phyloP scores from a whole-genome alignment of 2,888 invertebrate species.

The Cactoblastis cactorum region DNA sequence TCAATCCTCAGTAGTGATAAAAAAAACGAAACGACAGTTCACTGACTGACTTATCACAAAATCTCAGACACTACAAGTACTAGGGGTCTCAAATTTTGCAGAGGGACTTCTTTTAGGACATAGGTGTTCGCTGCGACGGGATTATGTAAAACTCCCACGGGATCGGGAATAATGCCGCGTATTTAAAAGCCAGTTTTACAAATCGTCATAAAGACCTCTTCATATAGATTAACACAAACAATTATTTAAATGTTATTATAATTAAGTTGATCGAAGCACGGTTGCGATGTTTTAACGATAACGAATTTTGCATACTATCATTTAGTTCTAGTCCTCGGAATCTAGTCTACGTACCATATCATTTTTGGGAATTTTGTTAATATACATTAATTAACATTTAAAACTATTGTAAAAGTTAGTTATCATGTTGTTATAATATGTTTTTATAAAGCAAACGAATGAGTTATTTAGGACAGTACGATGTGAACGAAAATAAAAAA shows the following conservation, averaged over 20 bases:
- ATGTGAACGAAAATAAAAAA: slow-evolving; percentile 74
- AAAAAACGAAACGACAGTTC: no score
- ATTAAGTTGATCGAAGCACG: slow-evolving; percentile 4
- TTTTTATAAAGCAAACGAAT: slow-evolving; percentile 74
- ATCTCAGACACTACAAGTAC: no score
- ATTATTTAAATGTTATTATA: slow-evolving; percentile 1
- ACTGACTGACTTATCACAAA: no score
- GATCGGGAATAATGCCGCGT: no score
- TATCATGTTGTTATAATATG: slow-evolving; percentile 76
- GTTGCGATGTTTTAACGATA: slow-evolving; percentile 8
- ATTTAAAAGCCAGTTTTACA: no score
- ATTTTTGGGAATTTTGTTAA: slow-evolving; percentile 69
- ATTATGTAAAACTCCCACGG: no score
- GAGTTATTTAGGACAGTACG: slow-evolving; percentile 71
- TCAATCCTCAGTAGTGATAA: no score
- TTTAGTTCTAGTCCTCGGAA: slow-evolving; percentile 42
- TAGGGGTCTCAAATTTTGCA: no score
- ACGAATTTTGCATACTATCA: slow-evolving; percentile 22
- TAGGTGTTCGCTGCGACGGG: no score
- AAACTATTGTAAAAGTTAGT: slow-evolving; percentile 63
- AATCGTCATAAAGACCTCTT: not conserved
- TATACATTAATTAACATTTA: slow-evolving; percentile 39
- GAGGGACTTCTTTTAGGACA: no score
- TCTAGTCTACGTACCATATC: slow-evolving; percentile 77
- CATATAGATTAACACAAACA: not conserved